Percentiles rank a stretch among this genome's conserved stretches.
Conservation (phyloP, 2,797 vertebrate species). For the Enteromius mattozi region DNA sequence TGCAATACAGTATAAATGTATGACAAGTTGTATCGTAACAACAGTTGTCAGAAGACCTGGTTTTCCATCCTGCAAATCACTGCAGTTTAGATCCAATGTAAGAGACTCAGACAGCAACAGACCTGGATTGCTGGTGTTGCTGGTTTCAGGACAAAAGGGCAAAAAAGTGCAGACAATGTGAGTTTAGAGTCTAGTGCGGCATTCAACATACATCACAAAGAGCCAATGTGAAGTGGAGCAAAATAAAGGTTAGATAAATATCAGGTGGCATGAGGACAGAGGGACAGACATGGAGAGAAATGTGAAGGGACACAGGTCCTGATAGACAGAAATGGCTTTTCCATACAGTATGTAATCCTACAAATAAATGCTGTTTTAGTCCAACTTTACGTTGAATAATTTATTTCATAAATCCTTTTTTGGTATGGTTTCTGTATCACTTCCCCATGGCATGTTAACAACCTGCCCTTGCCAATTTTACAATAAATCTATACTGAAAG, state of each 20-base stretch:
- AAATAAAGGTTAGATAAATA: background rate
- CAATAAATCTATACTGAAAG: background rate
- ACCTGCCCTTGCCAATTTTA: background rate
- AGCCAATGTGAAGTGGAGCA: background rate
- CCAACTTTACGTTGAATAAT: background rate
- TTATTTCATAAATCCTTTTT: background rate
- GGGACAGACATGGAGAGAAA: background rate
- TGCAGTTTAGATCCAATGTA: slow-evolving; percentile 8
- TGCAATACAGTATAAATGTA: background rate
- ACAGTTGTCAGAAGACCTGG: background rate
- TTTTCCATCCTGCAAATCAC: background rate
- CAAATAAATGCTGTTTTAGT: background rate
- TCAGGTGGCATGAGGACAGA: background rate
- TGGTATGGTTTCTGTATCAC: background rate
- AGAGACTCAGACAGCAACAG: background rate
- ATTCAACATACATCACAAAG: background rate
- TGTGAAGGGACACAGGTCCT: background rate
- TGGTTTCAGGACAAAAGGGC: slow-evolving; percentile 2
- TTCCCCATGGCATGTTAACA: background rate
- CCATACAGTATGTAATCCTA: background rate
- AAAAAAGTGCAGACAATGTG: background rate
- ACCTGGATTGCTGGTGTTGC: slow-evolving; percentile 11
- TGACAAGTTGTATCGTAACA: background rate
- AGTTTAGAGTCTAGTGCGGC: background rate
- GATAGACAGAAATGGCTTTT: background rate